These are phyloP conservation scores for Hirtodrosophila cameraria DNA, from an alignment of 2,888 invertebrate genomes.

Conservation along the genomic window DNA sequence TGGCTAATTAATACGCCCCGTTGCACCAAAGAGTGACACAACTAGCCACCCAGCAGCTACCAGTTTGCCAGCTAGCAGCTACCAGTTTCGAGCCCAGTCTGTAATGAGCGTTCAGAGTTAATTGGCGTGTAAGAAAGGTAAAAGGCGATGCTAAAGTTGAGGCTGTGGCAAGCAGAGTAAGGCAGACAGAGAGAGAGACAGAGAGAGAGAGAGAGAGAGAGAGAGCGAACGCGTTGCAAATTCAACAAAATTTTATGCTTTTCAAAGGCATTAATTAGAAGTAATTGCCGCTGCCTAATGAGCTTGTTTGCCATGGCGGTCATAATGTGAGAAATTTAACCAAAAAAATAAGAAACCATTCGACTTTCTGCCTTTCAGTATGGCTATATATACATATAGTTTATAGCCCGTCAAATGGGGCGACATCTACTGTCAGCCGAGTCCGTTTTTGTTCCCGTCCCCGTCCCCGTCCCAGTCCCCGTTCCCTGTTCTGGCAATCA, in stretches of 20 bases:
- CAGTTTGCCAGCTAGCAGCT: constrained; percentile 10
- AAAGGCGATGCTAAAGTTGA: constrained; percentile 32
- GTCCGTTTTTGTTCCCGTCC: no score
- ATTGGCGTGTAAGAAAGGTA: constrained; percentile 74
- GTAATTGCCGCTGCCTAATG: constrained; percentile 70
- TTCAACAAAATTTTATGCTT: constrained; percentile 69
- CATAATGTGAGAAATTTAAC: constrained; percentile 7
- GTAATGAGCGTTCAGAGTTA: constrained; percentile 79
- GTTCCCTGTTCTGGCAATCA: constrained; percentile 55
- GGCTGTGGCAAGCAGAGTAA: background rate
- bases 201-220: background rate
- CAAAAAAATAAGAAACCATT: background rate
- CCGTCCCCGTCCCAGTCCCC: no score
- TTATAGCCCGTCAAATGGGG: constrained; percentile 53
- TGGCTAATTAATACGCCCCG: constrained; percentile 78
- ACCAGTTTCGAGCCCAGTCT: constrained; percentile 40
- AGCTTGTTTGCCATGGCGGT: constrained; percentile 51
- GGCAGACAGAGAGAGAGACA: background rate
- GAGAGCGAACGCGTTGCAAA: constrained; percentile 33
- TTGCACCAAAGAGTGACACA: constrained; percentile 69
- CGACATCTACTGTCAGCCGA: constrained; percentile 25
- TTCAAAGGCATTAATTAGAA: constrained; percentile 73
- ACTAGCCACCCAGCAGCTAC: constrained; percentile 43
- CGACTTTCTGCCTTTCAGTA: no score
- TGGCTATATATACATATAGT: no score